Evolutionary conservation across 2,113 vertebrate species (phyloP).

Genomic region (Chaetura pelagica): DNA sequence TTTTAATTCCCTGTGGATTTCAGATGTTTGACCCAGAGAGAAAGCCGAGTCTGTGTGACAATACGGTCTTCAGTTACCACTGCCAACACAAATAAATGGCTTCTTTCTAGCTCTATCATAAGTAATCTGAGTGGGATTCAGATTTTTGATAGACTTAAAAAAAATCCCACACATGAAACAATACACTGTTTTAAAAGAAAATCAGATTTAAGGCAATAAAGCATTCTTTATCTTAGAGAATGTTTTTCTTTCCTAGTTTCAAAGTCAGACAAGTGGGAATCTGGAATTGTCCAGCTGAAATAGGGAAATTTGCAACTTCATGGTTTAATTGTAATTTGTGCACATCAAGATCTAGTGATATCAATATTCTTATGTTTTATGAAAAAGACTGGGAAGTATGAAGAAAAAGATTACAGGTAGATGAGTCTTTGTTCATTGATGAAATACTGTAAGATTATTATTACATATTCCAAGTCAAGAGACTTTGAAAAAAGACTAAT

Average conservation of each 20-base stretch:
- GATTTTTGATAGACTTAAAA: conserved; percentile 81
- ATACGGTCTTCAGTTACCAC: conserved; percentile 79
- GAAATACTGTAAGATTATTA: background rate
- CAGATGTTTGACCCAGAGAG: conserved; percentile 75
- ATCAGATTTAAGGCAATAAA: conserved; percentile 70
- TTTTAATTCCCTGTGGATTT: conserved; percentile 78
- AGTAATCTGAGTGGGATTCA: conserved; percentile 83
- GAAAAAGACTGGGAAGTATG: background rate
- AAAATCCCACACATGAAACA: conserved; percentile 75
- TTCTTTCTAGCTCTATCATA: conserved; percentile 73
- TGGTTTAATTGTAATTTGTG: conserved; percentile 9
- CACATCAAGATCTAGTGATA: background rate
- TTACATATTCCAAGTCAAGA: background rate
- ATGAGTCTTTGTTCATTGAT: background rate
- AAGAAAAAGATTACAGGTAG: background rate
- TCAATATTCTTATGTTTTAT: background rate
- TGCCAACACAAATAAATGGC: conserved; percentile 84
- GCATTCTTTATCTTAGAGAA: conserved; percentile 61
- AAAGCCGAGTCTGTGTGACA: conserved; percentile 79
- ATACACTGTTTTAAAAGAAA: conserved; percentile 74
- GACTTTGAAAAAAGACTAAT: background rate
- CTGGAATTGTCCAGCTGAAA: conserved; percentile 55
- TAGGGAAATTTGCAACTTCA: background rate
- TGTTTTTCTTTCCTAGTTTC: conserved; percentile 61
- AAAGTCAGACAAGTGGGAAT: conserved; percentile 28